Conservation (phyloP, 2,797 vertebrate species). For the Anisognathus igniventris region DNA sequence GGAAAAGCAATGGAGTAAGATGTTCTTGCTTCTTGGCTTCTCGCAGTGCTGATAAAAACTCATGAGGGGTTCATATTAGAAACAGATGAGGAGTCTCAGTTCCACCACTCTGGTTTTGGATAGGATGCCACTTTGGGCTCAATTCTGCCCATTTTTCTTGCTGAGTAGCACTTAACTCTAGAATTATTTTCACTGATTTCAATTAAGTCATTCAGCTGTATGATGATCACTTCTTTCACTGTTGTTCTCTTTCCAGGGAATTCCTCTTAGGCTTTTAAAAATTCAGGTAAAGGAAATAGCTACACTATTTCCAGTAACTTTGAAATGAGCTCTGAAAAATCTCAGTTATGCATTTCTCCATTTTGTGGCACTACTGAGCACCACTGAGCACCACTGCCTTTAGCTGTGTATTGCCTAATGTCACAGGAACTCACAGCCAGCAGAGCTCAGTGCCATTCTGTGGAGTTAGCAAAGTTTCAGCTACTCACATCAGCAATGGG, state of each 20-base stretch:
- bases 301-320: neutral
- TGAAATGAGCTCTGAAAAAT: neutral
- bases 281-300: neutral
- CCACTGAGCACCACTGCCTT: neutral
- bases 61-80: neutral
- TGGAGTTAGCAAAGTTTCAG: neutral
- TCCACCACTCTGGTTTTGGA: neutral
- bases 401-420: neutral
- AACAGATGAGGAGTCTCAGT: neutral
- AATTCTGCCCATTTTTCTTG: neutral
- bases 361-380: neutral
- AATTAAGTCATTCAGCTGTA: neutral
- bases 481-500: neutral
- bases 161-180: neutral
- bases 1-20: neutral
- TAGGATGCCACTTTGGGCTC: neutral
- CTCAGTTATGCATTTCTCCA: neutral
- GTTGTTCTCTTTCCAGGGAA: neutral
- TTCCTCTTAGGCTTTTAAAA: neutral
- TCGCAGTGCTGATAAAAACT: neutral
- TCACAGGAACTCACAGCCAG: neutral
- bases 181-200: neutral
- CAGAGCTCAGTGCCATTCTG: neutral
- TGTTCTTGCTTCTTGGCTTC: neutral
- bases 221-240: neutral